A percentile compares a stretch with the other conserved stretches of the same genome.
Conservation (phyloP, 2,888 invertebrate species). For the Muscina levida region DNA sequence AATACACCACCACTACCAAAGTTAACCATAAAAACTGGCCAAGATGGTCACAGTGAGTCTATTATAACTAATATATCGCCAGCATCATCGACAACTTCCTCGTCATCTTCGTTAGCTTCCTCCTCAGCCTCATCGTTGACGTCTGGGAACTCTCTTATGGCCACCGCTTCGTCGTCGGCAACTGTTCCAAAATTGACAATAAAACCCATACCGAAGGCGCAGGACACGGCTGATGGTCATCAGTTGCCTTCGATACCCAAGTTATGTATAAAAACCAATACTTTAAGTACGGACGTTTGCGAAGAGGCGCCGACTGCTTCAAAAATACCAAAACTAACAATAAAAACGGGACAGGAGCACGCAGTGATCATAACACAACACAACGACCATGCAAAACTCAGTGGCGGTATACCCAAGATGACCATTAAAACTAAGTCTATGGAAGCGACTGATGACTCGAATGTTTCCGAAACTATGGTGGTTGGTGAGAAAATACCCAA, state of each 20-base stretch:
- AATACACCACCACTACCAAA: constrained; percentile 81
- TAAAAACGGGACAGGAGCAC: constrained; percentile 78
- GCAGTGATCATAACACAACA: constrained; percentile 80
- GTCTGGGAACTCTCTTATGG: constrained; percentile 77
- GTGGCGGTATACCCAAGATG: constrained; percentile 73
- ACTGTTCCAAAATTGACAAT: constrained; percentile 63
- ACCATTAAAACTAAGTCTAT: constrained; percentile 78
- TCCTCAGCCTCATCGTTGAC: constrained; percentile 58
- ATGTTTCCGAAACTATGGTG: constrained; percentile 37
- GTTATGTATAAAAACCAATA: constrained; percentile 77
- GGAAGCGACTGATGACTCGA: constrained; percentile 71
- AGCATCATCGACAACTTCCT: constrained; percentile 69
- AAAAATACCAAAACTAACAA: constrained; percentile 80
- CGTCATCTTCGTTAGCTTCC: constrained; percentile 66
- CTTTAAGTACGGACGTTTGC: constrained; percentile 60
- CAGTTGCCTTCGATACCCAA: constrained; percentile 71
- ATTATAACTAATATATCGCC: constrained; percentile 76
- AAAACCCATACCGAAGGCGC: constrained; percentile 60
- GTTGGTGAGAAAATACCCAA: constrained; percentile 78
- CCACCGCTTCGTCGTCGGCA: constrained; percentile 35
- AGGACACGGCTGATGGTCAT: constrained; percentile 22
- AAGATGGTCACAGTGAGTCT: constrained; percentile 76
- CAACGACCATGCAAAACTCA: constrained; percentile 67
- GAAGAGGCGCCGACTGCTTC: constrained; percentile 45
- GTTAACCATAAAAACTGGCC: constrained; percentile 82